Percentiles rank a stretch among this genome's conserved stretches.
Conservation (phyloP, 2,888 invertebrate genomes). For the Hedya salicella region DNA sequence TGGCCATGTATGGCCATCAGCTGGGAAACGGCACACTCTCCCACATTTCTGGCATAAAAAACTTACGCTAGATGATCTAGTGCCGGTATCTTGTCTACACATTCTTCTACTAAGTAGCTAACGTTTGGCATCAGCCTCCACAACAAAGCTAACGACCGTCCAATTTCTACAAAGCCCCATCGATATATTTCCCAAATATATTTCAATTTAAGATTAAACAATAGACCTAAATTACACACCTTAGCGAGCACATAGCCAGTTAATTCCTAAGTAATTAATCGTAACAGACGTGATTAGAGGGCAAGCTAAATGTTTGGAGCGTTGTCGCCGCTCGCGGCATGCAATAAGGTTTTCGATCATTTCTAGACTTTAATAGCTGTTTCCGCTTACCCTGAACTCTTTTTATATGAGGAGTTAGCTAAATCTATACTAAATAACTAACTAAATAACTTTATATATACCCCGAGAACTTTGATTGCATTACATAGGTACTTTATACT, state of each 20-base stretch:
- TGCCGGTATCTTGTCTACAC: too few relatives aligned
- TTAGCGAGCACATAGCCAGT: slow-evolving; percentile 15
- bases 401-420: slow-evolving; percentile 9
- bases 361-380: slow-evolving; percentile 40
- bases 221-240: neutral
- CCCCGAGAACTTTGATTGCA: neutral
- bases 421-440: neutral
- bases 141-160: too few relatives aligned
- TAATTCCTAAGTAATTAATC: slow-evolving; percentile 40
- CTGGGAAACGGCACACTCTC: too few relatives aligned
- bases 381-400: slow-evolving; percentile 22
- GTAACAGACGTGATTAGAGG: slow-evolving; percentile 36
- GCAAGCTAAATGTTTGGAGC: slow-evolving; percentile 26
- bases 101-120: too few relatives aligned
- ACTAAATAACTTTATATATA: neutral
- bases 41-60: too few relatives aligned
- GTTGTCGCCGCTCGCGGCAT: slow-evolving; percentile 50
- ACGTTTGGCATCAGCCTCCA: too few relatives aligned
- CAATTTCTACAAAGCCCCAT: too few relatives aligned
- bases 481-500: too few relatives aligned
- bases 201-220: neutral
- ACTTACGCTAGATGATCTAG: too few relatives aligned
- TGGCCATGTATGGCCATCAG: too few relatives aligned
- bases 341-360: slow-evolving; percentile 66
- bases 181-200: too few relatives aligned